Evolutionary conservation across 2,888 invertebrate genomes (phyloP), one percentile per base, ranked within the genome.

Genomic region (Gymnocheta viridis): DNA sequence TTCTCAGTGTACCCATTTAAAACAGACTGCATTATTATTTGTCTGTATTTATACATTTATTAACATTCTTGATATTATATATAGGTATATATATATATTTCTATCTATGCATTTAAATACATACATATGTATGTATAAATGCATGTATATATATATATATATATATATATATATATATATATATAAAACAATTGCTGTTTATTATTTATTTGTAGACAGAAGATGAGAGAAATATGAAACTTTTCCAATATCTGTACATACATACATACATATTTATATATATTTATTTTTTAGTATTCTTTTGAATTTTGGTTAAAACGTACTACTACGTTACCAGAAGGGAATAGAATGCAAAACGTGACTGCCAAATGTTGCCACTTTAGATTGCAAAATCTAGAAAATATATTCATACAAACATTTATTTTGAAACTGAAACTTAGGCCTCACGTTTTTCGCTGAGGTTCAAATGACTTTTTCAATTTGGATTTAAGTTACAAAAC

Each of bases 341-440:
- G 72, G 54, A 82, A 78, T 82, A 67, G 67, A 41, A 82, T 62
- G 49, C 14, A 64, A 79, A 84, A 85, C 84, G 83, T 84, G 85
- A 85, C 83, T 82, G 56, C 24, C 64, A 83, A 84, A 76, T 82
- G 67, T 38, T 81, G 79, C 79, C 76, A 73, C 79, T 77, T 84
- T 79, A 49, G 62, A 54, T 62, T 62, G 56, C 70, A 54, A 72
- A 72, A 78, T 47, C 19, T 6, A 47, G 19, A 72, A 51, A 60
- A 35, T 27, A 56, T 22, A 38, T 38, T 12, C 22, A 47, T 12
- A 58, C n/a, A n/a, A n/a, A n/a, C n/a, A n/a, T n/a, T n/a, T 9
- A 10, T 60, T 64, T 62, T 62, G 60, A 62, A 74, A 74, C 51
- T 76, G 54, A 54, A 81, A 69, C 69, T 69, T 54, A 81, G 74